Evolutionary conservation across 2,888 invertebrate species (phyloP).

Genomic region (Villa cingulata): DNA sequence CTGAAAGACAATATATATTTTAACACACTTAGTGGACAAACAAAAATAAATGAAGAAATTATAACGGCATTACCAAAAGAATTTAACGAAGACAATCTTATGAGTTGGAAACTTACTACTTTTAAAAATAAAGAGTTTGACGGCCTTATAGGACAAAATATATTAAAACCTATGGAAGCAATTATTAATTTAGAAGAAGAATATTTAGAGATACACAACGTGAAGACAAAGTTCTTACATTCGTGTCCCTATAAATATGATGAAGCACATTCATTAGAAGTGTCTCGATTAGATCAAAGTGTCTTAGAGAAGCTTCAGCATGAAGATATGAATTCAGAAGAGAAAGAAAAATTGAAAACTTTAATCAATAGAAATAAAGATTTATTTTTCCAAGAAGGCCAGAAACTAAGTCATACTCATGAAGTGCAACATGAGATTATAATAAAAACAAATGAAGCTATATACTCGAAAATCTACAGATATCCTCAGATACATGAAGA

Average conservation of each 20-base stretch:
- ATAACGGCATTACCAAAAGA: slow-evolving; percentile 1
- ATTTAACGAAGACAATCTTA: slow-evolving; percentile 2
- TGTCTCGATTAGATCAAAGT: neutral
- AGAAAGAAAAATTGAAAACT: too few relatives aligned
- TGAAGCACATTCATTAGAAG: slow-evolving; percentile 1
- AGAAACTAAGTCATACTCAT: slow-evolving; percentile 5
- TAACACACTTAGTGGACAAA: too few relatives aligned
- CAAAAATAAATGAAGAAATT: neutral
- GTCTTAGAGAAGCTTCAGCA: too few relatives aligned
- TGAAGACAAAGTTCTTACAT: neutral
- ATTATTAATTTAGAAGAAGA: slow-evolving; percentile 2
- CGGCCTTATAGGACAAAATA: slow-evolving; percentile 3
- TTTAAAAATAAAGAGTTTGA: slow-evolving; percentile 2
- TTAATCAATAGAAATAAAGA: slow-evolving; percentile 1
- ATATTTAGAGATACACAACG: neutral
- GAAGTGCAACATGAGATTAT: slow-evolving; percentile 7
- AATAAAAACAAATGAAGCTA: slow-evolving; percentile 5
- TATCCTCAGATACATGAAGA: too few relatives aligned
- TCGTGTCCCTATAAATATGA: neutral
- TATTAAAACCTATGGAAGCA: slow-evolving; percentile 2
- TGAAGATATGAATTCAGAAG: too few relatives aligned
- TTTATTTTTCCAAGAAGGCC: slow-evolving; percentile 6
- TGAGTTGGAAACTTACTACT: slow-evolving; percentile 1
- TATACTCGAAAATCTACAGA: too few relatives aligned
- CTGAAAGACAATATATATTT: neutral